A percentile compares a stretch with the other conserved stretches of the same genome.
Conservation (phyloP, 2,888 invertebrate species). For the Ochropleura leucogaster region DNA sequence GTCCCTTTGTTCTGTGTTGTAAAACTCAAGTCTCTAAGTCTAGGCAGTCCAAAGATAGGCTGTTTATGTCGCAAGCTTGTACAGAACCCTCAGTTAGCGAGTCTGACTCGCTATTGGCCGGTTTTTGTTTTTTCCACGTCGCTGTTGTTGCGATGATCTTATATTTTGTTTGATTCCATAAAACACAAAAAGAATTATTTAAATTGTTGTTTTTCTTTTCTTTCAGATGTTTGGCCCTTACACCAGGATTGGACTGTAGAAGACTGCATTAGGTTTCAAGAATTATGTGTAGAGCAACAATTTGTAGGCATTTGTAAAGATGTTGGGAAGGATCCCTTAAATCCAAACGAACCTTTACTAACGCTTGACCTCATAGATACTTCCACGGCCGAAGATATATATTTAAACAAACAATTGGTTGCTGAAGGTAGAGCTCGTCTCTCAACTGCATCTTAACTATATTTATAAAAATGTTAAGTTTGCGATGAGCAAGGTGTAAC, state of each 20-base stretch:
- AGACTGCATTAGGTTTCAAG: slow-evolving; percentile 93
- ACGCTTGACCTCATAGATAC: slow-evolving; percentile 94
- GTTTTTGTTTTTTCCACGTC: background rate
- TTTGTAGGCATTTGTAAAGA: slow-evolving; percentile 93
- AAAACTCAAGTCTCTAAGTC: too few relatives aligned
- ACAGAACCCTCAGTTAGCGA: too few relatives aligned
- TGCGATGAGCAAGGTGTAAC: slow-evolving; percentile 65
- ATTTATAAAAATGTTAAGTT: slow-evolving; percentile 52
- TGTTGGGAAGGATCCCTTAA: slow-evolving; percentile 91
- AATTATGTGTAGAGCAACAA: slow-evolving; percentile 92
- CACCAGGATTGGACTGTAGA: slow-evolving; percentile 93
- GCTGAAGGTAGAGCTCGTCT: slow-evolving; percentile 91
- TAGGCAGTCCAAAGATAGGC: too few relatives aligned
- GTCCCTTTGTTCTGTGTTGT: too few relatives aligned
- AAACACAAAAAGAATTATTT: background rate
- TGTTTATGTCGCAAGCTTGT: too few relatives aligned
- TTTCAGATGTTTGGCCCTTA: slow-evolving; percentile 88
- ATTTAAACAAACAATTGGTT: slow-evolving; percentile 92
- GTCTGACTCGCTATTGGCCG: too few relatives aligned
- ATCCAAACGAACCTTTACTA: slow-evolving; percentile 91
- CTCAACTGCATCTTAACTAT: slow-evolving; percentile 71
- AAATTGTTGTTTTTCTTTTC: slow-evolving; percentile 52
- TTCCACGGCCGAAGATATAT: slow-evolving; percentile 92
- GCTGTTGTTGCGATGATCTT: background rate
- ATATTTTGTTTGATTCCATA: background rate